These are phyloP conservation scores for Carabus problematicus DNA, from an alignment of 2,888 invertebrate genomes.

Conservation along the genomic window DNA sequence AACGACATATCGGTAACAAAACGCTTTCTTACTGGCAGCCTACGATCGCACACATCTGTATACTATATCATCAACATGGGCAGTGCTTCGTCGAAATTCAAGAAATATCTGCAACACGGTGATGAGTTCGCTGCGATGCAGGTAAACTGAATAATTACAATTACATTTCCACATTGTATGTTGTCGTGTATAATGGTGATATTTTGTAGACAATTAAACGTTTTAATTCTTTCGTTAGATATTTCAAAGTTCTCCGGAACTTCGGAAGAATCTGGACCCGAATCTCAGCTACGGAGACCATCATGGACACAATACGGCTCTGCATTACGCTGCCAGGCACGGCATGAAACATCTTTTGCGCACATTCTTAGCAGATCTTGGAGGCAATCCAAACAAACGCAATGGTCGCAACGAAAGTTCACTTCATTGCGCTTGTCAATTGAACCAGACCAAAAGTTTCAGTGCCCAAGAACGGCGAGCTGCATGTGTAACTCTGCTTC, in stretches of 20 bases:
- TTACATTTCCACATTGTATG: neutral
- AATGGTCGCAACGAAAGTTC: constrained; percentile 70
- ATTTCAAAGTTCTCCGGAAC: constrained; percentile 69
- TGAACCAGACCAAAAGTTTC: constrained; percentile 60
- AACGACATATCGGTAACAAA: constrained; percentile 51
- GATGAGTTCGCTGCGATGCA: constrained; percentile 75
- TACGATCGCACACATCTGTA: constrained; percentile 18
- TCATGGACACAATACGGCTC: constrained; percentile 70
- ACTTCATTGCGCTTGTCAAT: constrained; percentile 68
- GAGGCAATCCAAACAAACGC: constrained; percentile 73
- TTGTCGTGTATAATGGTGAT: neutral
- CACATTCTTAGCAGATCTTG: constrained; percentile 69
- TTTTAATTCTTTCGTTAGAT: constrained; percentile 46
- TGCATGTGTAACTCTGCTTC: constrained; percentile 67
- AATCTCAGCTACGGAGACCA: constrained; percentile 72
- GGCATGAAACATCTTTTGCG: constrained; percentile 68
- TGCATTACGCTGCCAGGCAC: constrained; percentile 72
- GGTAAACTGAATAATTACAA: constrained; percentile 48
- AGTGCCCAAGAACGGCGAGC: constrained; percentile 66
- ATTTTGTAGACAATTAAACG: neutral
- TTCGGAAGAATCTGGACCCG: constrained; percentile 70
- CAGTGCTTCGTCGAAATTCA: constrained; percentile 72
- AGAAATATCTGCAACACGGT: constrained; percentile 72
- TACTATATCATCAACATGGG: constrained; percentile 62
- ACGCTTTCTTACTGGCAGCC: constrained; percentile 24